Evolutionary conservation across 2,888 invertebrate species (phyloP), one percentile per base, ranked within the genome.

Genomic region (Stenoptilia bipunctidactyla): DNA sequence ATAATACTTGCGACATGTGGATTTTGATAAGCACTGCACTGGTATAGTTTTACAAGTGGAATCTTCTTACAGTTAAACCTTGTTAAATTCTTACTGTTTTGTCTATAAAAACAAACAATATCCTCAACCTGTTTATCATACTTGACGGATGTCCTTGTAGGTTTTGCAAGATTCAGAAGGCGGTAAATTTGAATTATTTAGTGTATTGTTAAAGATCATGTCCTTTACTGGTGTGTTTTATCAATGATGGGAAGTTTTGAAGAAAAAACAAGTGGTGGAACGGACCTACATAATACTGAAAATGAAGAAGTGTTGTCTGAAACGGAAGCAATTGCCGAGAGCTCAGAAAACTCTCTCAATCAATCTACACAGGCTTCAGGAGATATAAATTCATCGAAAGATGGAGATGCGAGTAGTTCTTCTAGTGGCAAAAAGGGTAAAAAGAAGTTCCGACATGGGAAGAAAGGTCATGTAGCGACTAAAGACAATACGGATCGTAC

Each of bases 61-160:
- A n/a, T n/a, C n/a, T n/a, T n/a, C n/a, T n/a, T n/a, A n/a, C n/a
- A 3, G 30, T 30, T 4, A 8, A 3, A 30, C 30, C 9, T n/a
- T 8, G 2, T 2, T 30, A 10, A 30, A 30, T n/a, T 8, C n/a
- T 30, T 30, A 30, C 30, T 12, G 12, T 8, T 8, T 4, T 30
- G 2, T 30, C 12, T 30, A 30, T 30, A 30, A 9, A 30, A 30
- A n/a, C 30, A 30, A 30, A 9, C 12, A 41, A 61, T 63, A 63
- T 73, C 73, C 66, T 59, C 73, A 74, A 73, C 76, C 80, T 80
- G 80, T 80, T 79, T 82, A 80, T 69, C 76, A 68, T 70, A 59
- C 71, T 75, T 80, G 79, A 77, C 82, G 76, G 80, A 79, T 77
- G 77, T 76, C 77, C 77, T 77, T 79, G 76, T 75, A 66, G 66